Conservation (phyloP, 2,888 invertebrate species). For the Choristoneura rosaceana region DNA sequence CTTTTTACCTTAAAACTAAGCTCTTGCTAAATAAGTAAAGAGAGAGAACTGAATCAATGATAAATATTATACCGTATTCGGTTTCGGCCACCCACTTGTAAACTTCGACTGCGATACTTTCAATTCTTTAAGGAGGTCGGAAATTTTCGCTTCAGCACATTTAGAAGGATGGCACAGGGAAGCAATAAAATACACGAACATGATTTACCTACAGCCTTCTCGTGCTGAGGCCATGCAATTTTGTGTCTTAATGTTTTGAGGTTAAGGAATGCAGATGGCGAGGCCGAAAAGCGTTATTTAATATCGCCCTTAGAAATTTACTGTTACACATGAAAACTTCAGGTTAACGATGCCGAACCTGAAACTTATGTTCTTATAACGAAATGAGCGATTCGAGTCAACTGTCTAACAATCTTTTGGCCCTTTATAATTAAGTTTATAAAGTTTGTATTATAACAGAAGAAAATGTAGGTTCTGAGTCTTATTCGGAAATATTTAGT, state of each 20-base stretch:
- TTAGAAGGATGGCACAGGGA: constrained; percentile 59
- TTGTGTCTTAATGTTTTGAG: constrained; percentile 55
- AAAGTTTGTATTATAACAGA: neutral
- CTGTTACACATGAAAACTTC: constrained; percentile 58
- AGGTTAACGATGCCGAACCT: constrained; percentile 70
- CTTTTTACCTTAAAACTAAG: constrained; percentile 3
- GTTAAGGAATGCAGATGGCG: constrained; percentile 51
- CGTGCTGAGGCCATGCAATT: constrained; percentile 52
- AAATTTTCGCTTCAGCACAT: constrained; percentile 64
- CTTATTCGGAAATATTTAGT: neutral
- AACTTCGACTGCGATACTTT: constrained; percentile 54
- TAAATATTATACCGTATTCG: constrained; percentile 28
- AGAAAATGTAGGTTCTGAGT: neutral
- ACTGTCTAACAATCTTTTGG: constrained; percentile 14
- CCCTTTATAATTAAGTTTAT: constrained; percentile 2
- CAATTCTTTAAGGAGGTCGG: constrained; percentile 61
- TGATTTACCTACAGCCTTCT: constrained; percentile 52
- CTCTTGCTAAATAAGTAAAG: constrained; percentile 4
- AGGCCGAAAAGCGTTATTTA: constrained; percentile 50
- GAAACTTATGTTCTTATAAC: constrained; percentile 57
- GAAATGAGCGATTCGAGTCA: constrained; percentile 26
- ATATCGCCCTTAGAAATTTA: constrained; percentile 56
- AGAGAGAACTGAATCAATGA: neutral
- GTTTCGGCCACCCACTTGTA: constrained; percentile 54
- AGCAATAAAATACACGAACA: constrained; percentile 54